These are phyloP conservation scores for Poecilia gillii DNA, from an alignment of 2,797 vertebrate genomes.

Conservation along the genomic window DNA sequence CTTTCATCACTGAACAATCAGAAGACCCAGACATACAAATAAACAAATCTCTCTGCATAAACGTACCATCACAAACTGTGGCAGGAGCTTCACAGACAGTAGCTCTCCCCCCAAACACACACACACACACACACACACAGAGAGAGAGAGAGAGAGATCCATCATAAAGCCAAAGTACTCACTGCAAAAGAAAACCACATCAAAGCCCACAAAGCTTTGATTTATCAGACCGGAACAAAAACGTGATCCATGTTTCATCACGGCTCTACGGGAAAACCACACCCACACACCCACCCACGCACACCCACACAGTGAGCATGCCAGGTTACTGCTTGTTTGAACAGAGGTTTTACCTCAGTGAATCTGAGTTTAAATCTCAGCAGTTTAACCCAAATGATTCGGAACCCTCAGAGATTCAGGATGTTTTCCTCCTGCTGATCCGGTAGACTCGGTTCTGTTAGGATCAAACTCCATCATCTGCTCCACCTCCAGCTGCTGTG, in stretches of 20 bases:
- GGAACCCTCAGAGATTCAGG: not conserved
- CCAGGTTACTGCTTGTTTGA: conserved; percentile 37
- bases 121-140: not conserved
- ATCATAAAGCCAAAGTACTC: conserved; percentile 27
- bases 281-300: conserved; percentile 25
- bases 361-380: not conserved
- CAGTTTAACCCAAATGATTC: not conserved
- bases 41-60: conserved; percentile 60
- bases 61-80: conserved; percentile 57
- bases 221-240: conserved; percentile 55
- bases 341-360: not conserved
- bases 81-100: conserved; percentile 63
- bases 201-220: conserved; percentile 50
- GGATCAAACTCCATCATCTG: too few relatives aligned
- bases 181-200: conserved; percentile 43
- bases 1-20: conserved; percentile 39
- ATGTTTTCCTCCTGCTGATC: too few relatives aligned
- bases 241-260: conserved; percentile 61
- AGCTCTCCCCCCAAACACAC: conserved; percentile 20
- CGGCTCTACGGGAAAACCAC: conserved; percentile 36
- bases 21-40: conserved; percentile 40
- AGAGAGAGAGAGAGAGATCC: not conserved
- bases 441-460: too few relatives aligned
- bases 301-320: conserved; percentile 21
- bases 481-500: too few relatives aligned